Evolutionary conservation across 2,797 vertebrate species (phyloP).

Genomic region (Steatocranus sp.): DNA sequence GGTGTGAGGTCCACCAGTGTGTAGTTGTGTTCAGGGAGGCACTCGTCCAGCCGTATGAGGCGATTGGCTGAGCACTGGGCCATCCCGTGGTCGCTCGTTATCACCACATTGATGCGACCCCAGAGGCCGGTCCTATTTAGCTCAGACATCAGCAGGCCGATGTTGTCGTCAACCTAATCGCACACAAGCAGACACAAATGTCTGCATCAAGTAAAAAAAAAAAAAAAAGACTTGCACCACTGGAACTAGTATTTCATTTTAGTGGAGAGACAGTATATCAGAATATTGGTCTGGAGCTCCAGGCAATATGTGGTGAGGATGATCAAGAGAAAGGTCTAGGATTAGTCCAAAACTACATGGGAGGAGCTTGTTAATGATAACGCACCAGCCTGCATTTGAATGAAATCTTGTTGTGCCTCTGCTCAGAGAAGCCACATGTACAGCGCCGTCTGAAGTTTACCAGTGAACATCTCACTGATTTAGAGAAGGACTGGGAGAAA

Average conservation of each 20-base stretch:
- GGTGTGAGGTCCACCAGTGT: constrained; percentile 80
- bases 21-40: constrained; percentile 77
- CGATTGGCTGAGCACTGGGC: constrained; percentile 82
- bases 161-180: constrained; percentile 77
- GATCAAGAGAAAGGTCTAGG: background rate
- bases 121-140: constrained; percentile 80
- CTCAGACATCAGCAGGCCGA: constrained; percentile 80
- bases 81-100: constrained; percentile 98
- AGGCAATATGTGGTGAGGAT: background rate
- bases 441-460: background rate
- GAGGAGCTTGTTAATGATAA: background rate
- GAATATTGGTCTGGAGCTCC: background rate
- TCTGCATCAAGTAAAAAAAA: background rate
- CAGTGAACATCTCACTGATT: background rate
- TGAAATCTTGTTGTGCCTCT: background rate
- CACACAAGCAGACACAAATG: rapidly evolving
- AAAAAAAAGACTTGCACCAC: background rate
- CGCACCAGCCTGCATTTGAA: background rate
- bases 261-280: background rate
- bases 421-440: background rate
- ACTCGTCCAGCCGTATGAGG: constrained; percentile 81
- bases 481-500: background rate
- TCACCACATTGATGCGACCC: constrained; percentile 85
- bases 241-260: background rate
- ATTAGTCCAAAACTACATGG: background rate